Conservation (phyloP, 2,888 invertebrate species). For the Oscheius sp. region DNA sequence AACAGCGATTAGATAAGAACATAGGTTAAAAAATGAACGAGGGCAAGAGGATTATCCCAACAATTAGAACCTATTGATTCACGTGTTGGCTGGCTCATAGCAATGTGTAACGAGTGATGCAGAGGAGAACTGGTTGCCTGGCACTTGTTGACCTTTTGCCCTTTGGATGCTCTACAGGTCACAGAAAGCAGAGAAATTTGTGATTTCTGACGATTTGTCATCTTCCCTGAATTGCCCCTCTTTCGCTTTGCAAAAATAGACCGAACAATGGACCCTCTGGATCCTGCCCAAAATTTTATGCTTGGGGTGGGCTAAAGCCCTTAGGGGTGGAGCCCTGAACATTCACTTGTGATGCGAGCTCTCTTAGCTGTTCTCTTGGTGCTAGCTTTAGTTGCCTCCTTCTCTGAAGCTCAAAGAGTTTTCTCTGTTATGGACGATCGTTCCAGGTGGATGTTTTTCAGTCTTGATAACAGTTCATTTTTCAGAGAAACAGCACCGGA, state of each 20-base stretch:
- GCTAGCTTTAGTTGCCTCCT: background rate
- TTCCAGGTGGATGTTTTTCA: background rate
- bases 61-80: too few species aligned
- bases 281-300: too few species aligned
- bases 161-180: background rate
- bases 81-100: background rate
- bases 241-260: too few species aligned
- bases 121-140: background rate
- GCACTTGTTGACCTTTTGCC: slow-evolving; percentile 21
- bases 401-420: slow-evolving; percentile 15
- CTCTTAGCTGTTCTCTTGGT: slow-evolving; percentile 16
- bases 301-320: background rate
- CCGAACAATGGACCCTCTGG: too few species aligned
- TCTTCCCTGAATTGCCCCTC: too few species aligned
- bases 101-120: slow-evolving; percentile 3
- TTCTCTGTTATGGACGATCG: slow-evolving; percentile 28
- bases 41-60: too few species aligned
- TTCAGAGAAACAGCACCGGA: background rate
- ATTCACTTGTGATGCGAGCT: slow-evolving; percentile 25
- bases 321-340: slow-evolving; percentile 15
- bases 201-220: too few species aligned
- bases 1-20: too few species aligned
- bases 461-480: background rate
- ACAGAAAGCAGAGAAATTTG: too few species aligned
- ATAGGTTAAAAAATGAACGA: too few species aligned